Evolutionary conservation across 2,888 invertebrate genomes (phyloP).

Genomic region (Clepsis dumicolana): DNA sequence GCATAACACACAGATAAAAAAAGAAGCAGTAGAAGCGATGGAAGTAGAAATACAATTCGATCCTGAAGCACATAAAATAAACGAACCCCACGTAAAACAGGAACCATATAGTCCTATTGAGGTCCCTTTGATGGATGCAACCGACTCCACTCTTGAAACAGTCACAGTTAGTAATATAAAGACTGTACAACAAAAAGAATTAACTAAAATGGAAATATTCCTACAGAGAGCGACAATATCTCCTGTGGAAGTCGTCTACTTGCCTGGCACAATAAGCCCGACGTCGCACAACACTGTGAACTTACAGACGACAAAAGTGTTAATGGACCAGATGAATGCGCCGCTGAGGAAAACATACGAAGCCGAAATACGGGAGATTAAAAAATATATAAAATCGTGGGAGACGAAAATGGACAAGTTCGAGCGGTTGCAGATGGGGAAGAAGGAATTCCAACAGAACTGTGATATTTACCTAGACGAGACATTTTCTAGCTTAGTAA

Average conservation of each 20-base stretch:
- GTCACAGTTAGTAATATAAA: background rate
- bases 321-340: background rate
- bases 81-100: background rate
- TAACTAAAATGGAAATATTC: background rate
- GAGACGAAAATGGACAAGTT: background rate
- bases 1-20: background rate
- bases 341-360: conserved; percentile 10
- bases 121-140: background rate
- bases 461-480: conserved; percentile 14
- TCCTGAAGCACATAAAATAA: background rate
- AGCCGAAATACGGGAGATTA: background rate
- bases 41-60: conserved; percentile 1
- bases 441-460: conserved; percentile 2
- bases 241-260: background rate
- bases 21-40: background rate
- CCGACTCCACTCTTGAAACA: background rate
- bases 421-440: background rate
- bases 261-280: background rate
- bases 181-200: background rate
- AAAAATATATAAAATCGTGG: background rate
- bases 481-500: conserved; percentile 10
- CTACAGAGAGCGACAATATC: background rate
- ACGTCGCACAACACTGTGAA: background rate
- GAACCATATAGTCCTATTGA: background rate
- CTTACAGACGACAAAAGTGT: background rate